Evolutionary conservation across 2,797 vertebrate species (phyloP).

Genomic region (Knipowitschia caucasica): DNA sequence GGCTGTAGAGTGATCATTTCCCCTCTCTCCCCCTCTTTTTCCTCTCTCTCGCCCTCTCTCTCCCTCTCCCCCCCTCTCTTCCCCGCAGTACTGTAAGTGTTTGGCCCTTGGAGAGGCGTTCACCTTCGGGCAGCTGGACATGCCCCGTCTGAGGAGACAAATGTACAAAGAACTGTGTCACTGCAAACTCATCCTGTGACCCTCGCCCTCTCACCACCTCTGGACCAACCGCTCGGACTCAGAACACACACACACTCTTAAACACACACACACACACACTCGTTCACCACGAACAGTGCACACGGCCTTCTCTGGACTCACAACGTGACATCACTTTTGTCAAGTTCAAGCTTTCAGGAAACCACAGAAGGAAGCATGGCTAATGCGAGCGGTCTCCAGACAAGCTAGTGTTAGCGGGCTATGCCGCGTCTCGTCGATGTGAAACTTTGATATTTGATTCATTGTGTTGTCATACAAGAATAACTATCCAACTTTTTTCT

Average conservation of each 20-base stretch:
- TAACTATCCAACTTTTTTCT: not conserved
- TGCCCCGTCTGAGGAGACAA: slow-evolving; percentile 89
- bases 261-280: slow-evolving; percentile 1
- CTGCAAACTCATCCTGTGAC: slow-evolving; percentile 90
- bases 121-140: slow-evolving; percentile 90
- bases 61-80: not conserved
- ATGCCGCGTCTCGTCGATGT: not conserved
- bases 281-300: slow-evolving; percentile 15
- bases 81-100: slow-evolving; percentile 91
- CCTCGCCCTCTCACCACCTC: not conserved
- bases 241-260: slow-evolving; percentile 4
- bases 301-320: slow-evolving; percentile 39
- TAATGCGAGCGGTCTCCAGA: not conserved
- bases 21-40: too few species aligned
- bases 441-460: slow-evolving; percentile 3
- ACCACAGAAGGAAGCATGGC: slow-evolving; percentile 24
- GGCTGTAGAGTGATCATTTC: too few species aligned
- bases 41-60: too few species aligned
- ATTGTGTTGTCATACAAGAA: not conserved
- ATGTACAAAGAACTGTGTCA: slow-evolving; percentile 98
- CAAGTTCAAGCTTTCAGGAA: slow-evolving; percentile 38
- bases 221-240: slow-evolving; percentile 48
- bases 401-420: not conserved
- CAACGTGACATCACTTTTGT: slow-evolving; percentile 58
- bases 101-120: slow-evolving; percentile 87